Base-by-base conservation (phyloP, 1,140 invertebrate species). In the Venturia canescens region DNA sequence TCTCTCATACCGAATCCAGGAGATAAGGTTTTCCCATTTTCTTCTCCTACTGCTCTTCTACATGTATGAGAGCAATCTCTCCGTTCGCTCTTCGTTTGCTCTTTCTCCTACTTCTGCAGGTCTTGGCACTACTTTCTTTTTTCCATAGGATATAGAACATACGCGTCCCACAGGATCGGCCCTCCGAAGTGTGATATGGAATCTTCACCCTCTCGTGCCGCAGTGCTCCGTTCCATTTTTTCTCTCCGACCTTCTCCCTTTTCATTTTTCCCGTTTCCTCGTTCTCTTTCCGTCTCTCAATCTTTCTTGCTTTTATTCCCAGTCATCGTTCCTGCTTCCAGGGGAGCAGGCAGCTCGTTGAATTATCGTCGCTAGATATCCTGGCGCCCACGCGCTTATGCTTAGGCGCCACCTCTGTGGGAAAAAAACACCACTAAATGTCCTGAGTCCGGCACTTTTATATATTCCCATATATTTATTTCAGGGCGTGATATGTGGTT, bases 21-120 rank as follows among this genome's bases (percentile, higher is more conserved):
- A 50, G 72, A 76, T 76, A 76, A 76, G 72, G 72, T 76, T 76
- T 69, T 76, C 63, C 72, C 72, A 76, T 76, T 76, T 76, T 27
- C 50, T 27, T 76, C 72, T 63, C 53, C 53, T 53, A 15, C 48
- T 26, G 27, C 66, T 69, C 3, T 26, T 27, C 1, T 53, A 53
- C n/a, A 53, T 53, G 7, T 15, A 57, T 2, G 70, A 74, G 72
- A 76, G 53, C 72, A 31, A 27, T 23, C 72, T 60, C 31, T 76
- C 44, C 44, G 27, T 76, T 63, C 48, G 44, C 63, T 63, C 50
- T 76, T 63, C 48, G 13, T 48, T 57, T 27, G 5, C 72, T 21
- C 72, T 76, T 31, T 11, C 18, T 21, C 60, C n/a, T 21, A 50
- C 18, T 69, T 31, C 13, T 29, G 13, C 29, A 15, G 7, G 27